phyloP scores from a whole-genome alignment of 2,797 vertebrate genomes.

The Silurus lanzhouensis region DNA sequence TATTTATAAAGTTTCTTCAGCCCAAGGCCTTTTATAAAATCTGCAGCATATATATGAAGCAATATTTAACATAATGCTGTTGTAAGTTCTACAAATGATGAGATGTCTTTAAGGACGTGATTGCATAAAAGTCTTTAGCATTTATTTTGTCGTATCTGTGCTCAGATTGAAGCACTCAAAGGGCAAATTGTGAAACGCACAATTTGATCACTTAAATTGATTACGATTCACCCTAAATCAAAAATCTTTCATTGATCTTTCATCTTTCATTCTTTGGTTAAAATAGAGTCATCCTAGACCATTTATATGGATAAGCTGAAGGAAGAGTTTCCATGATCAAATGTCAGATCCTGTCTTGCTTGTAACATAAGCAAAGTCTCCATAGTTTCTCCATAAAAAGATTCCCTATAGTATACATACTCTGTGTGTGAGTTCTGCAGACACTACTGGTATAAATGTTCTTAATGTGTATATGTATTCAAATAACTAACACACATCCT shows the following conservation, averaged over 20 bases:
- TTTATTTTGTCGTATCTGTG: not conserved
- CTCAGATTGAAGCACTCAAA: not conserved
- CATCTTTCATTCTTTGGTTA: not conserved
- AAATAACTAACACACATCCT: not conserved
- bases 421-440: not conserved
- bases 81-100: not conserved
- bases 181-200: not conserved
- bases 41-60: not conserved
- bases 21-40: not conserved
- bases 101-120: not conserved
- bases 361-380: not conserved
- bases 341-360: not conserved
- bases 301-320: not conserved
- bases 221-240: not conserved
- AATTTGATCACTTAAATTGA: not conserved
- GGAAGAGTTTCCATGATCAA: not conserved
- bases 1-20: not conserved
- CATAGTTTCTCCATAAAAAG: not conserved
- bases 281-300: not conserved
- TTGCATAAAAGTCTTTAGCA: not conserved
- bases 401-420: not conserved
- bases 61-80: not conserved
- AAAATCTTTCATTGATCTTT: not conserved
- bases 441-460: not conserved
- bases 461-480: not conserved